Evolutionary conservation across 1,140 invertebrate genomes (phyloP).

Genomic region (Contarinia nasturtii): DNA sequence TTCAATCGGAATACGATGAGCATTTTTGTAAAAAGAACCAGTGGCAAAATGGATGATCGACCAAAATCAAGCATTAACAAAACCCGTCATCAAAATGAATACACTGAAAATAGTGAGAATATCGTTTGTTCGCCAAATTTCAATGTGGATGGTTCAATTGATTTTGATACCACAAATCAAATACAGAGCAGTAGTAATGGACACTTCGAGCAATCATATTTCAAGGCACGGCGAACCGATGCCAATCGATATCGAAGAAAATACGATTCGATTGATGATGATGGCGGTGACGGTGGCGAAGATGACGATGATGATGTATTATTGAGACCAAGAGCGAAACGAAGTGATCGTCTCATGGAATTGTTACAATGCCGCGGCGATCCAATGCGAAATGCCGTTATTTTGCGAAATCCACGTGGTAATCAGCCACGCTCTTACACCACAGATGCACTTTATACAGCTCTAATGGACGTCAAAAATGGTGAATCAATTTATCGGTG

Average conservation of each 20-base stretch:
- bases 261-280: no score
- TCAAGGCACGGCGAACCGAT: no score
- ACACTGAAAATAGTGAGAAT: background rate
- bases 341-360: background rate
- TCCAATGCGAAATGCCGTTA: conserved; percentile 1
- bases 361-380: background rate
- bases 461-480: conserved; percentile 30
- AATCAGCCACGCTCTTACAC: conserved; percentile 5
- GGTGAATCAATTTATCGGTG: conserved; percentile 31
- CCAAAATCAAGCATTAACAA: background rate
- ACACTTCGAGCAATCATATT: no score
- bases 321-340: background rate
- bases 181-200: no score
- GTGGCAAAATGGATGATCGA: no score
- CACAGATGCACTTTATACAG: conserved; percentile 9
- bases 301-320: background rate
- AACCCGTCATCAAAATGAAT: background rate
- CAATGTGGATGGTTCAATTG: background rate
- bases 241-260: no score
- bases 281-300: background rate
- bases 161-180: background rate
- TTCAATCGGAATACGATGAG: background rate
- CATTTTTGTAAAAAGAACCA: background rate
- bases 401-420: conserved; percentile 3
- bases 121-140: conserved; percentile 3